Base-by-base conservation (phyloP, 2,113 vertebrate species). In the Chunga burmeisteri region DNA sequence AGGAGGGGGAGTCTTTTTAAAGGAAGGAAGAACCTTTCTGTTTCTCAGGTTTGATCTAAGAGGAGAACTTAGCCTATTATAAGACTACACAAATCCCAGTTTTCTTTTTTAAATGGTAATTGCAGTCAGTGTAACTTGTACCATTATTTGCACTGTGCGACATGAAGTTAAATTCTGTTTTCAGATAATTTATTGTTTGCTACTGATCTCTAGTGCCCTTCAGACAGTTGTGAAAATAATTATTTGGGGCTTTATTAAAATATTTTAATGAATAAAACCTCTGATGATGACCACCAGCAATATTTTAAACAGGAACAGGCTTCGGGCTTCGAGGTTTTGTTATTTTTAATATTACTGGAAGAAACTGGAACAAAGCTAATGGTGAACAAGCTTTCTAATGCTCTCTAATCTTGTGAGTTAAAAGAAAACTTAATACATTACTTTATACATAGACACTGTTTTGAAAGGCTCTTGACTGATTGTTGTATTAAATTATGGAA, bases 191-290 rank as follows among this genome's bases (percentile, higher is more conserved):
- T 96, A 79, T 92, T 96, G 59, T 97, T 97, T 98, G 53, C 52
- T 96, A 65, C 93, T 94, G 59, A 66, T 96, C 86, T 92, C 81
- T 82, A 91, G 90, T 89, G 62, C 86, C 78, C 84, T 94, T 92
- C 92, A 95, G 88, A 95, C 63, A 95, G 46, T 65, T 65, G 97
- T 98, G 62, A 94, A 96, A 97, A 96, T 94, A 59, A 94, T 96
- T 85, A 85, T 95, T 97, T 94, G 65, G 44, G 52, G 25, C 7
- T 59, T n/a, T 87, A 73, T 96, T 97, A 96, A 93, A 97, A 94
- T 92, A 96, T 91, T 97, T 94, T 96, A 92, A 95, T 95, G 68
- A 97, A 79, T 83, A 86, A 90, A 81, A 8, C 49, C 47, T 13
- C 82, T 86, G n/a, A 96, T 81, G 72, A 88, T 96, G 93, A 94